Percentiles rank a stretch among this genome's conserved stretches.
Conservation (phyloP, 1,140 invertebrate genomes). For the Nomia melanderi region DNA sequence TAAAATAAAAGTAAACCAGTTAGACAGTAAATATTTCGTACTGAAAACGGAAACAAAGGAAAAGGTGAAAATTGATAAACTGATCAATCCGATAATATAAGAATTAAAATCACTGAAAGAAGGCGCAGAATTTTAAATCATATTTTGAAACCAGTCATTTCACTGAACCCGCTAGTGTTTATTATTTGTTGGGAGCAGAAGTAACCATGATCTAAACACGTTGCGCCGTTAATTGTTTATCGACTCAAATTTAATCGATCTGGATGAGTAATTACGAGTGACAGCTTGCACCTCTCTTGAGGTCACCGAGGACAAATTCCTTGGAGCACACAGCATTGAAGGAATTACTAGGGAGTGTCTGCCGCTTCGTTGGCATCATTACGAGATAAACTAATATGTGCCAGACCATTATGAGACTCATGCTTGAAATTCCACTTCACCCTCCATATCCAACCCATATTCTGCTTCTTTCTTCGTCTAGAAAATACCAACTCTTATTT, state of each 20-base stretch:
- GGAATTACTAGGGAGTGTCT: constrained; percentile 12
- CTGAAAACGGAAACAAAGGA: no score
- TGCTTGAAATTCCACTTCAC: constrained; percentile 36
- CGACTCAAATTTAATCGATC: background rate
- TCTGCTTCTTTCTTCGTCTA: background rate
- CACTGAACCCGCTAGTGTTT: no score
- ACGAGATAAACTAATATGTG: constrained; percentile 49
- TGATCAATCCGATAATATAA: no score
- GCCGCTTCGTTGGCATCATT: constrained; percentile 32
- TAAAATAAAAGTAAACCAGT: no score
- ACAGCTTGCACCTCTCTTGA: background rate
- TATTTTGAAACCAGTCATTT: no score
- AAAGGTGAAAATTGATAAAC: no score
- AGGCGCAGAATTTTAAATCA: no score
- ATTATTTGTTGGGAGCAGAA: no score
- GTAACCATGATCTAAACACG: background rate
- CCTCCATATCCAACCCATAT: constrained; percentile 4
- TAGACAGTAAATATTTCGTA: no score
- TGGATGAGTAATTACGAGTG: constrained; percentile 29
- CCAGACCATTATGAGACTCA: constrained; percentile 32
- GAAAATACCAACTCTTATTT: background rate
- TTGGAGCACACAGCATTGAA: background rate
- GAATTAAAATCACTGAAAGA: no score
- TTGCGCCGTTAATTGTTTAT: no score
- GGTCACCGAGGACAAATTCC: constrained; percentile 14